Evolutionary conservation across 2,888 invertebrate species (phyloP), one percentile per base, ranked within the genome.

Genomic region (Tetragonula carbonaria): DNA sequence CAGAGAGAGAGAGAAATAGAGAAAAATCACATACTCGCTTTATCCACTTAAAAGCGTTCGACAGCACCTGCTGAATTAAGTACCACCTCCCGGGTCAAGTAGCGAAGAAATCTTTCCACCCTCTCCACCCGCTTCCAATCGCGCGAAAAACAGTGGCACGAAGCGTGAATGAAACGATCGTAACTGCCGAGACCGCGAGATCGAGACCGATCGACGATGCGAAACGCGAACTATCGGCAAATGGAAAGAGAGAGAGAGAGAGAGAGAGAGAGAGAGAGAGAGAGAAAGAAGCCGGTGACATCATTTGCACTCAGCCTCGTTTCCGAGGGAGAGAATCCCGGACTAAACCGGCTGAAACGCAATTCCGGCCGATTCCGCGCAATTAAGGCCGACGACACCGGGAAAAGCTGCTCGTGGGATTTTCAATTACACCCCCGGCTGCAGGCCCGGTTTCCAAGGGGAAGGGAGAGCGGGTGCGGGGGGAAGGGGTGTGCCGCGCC

Each of bases 351-450:
- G 77, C 53, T 71, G 74, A 45, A 74, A 78, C 65, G 84, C 79
- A 63, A 85, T 84, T 76, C 79, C 70, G 76, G 67, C 66, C 74
- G 77, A 80, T 77, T 74, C 80, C 71, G 51, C 67, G 84, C 80
- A 85, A 85, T 85, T 85, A 85, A 84, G 71, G 55, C 33, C 67
- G 70, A 45, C 84, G 84, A 85, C 79, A 83, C 78, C 50, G 74
- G 65, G 78, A 74, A 83, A 83, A 78, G 63, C 78, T 63, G 74
- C 76, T 76, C 63, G 73, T 68, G 74, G 72, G 80, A 75, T 73
- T 81, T 84, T 86, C 74, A 86, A 84, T 84, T 84, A 81, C 80
- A 67, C 66, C 66, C 53, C 63, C 55, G 33, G 33, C 33, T 33
- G 33, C 33, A 33, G 33, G 33, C 33, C 33, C 33, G 33, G 33